Conservation (phyloP, 2,113 vertebrate species). For the Polypterus senegalus region DNA sequence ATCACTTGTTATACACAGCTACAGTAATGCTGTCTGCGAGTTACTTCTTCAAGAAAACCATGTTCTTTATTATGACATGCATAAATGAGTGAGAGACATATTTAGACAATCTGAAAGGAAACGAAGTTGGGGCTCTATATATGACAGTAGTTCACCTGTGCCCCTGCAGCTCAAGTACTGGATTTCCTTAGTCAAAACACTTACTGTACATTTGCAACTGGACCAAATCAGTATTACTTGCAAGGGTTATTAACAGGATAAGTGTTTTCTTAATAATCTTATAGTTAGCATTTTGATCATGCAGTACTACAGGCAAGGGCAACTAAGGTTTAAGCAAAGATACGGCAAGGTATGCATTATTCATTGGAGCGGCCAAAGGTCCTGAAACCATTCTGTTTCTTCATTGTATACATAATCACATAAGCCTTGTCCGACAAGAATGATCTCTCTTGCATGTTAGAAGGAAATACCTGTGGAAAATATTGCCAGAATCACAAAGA, state of each 20-base stretch:
- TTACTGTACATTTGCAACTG: conserved; percentile 13
- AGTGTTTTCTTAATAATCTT: conserved; percentile 40
- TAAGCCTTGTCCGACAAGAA: no score
- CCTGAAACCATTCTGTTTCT: conserved; percentile 32
- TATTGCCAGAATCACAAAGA: conserved; percentile 23
- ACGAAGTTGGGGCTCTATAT: conserved; percentile 10
- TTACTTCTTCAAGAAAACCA: background rate
- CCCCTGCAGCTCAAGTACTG: conserved; percentile 15
- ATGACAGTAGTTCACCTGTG: conserved; percentile 13
- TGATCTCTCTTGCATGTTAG: no score
- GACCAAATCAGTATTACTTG: conserved; percentile 27
- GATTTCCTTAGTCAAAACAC: conserved; percentile 20
- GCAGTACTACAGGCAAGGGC: conserved; percentile 73
- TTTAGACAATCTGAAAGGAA: conserved; percentile 7
- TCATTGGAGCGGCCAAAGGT: conserved; percentile 85
- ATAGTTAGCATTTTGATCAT: conserved; percentile 58
- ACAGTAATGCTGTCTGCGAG: conserved; percentile 4
- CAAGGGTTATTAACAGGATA: conserved; percentile 42
- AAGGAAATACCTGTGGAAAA: background rate
- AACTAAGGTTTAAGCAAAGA: conserved; percentile 53
- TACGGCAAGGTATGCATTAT: conserved; percentile 70
- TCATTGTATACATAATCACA: no score
- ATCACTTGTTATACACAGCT: conserved; percentile 1
- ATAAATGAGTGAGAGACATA: conserved; percentile 15
- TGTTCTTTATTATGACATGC: conserved; percentile 20